phyloP scores from a whole-genome alignment of 2,888 invertebrate species.

The Zaprionus bogoriensis region DNA sequence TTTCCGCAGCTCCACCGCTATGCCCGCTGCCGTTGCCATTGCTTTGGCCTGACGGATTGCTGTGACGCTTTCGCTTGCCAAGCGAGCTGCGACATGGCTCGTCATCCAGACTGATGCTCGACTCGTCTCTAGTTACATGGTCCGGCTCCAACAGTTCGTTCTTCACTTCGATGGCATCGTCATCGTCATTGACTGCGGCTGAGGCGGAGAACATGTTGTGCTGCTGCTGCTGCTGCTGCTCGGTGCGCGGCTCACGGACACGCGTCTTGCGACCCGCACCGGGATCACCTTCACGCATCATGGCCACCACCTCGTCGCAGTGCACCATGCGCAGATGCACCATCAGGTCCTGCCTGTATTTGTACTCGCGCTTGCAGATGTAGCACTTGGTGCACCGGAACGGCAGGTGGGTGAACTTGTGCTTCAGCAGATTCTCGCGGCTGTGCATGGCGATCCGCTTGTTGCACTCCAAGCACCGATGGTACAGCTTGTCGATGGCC shows the following conservation, averaged over 20 bases:
- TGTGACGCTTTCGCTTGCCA: constrained; percentile 12
- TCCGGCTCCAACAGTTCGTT: constrained; percentile 63
- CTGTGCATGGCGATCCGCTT: constrained; percentile 80
- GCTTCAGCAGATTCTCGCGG: constrained; percentile 78
- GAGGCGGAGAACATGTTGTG: no score
- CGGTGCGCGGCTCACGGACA: constrained; percentile 59
- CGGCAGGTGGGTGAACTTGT: constrained; percentile 79
- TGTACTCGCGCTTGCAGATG: constrained; percentile 77
- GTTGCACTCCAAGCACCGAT: constrained; percentile 76
- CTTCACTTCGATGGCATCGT: constrained; percentile 59
- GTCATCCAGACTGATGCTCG: constrained; percentile 41
- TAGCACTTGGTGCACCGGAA: constrained; percentile 78
- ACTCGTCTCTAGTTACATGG: constrained; percentile 35
- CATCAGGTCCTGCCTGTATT: constrained; percentile 80
- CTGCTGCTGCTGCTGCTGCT: constrained; percentile 9
- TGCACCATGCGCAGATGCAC: constrained; percentile 78
- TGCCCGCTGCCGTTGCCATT: constrained; percentile 1
- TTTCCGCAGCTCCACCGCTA: constrained; percentile 30
- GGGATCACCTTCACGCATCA: constrained; percentile 54
- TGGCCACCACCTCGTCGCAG: constrained; percentile 70
- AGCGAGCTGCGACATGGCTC: constrained; percentile 43
- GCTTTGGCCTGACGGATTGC: no score
- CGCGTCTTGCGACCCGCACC: constrained; percentile 63
- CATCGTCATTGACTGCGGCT: constrained; percentile 14
- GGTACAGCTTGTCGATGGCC: constrained; percentile 77